Base-by-base conservation (phyloP, 2,888 invertebrate species). In the Epinotia demarniana region DNA sequence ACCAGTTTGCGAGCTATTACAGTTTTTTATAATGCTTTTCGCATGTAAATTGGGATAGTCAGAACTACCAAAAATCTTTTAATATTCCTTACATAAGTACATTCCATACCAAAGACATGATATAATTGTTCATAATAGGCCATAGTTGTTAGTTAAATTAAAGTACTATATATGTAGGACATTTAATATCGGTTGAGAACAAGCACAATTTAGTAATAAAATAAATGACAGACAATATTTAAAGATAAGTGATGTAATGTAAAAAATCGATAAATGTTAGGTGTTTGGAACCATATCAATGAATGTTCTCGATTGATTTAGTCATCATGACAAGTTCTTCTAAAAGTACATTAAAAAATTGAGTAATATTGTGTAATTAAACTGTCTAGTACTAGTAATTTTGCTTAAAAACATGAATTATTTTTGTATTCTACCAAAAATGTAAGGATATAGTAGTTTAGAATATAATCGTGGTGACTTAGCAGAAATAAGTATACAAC, bases 181-280 rank as follows among this genome's bases (percentile, higher is more conserved):
- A 46, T 67, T 61, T 23, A 27, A 75, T 53, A 67, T 61, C 49
- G 39, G 46, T 74, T 70, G 27, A 70, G 43, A 75, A 64, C 77
- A 83, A 81, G 78, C 81, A 81, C 79, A 81, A 82, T 77, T 83
- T 91, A 90, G 86, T 80, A 79, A 81, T 86, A 87, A 87, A 85
- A 57, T 13, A 53, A 75, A 70, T 87, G 85, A 84, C 85, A 87
- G 92, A 92, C 92, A 92, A 92, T 92, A 92, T 92, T 84, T 89
- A 88, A 84, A 81, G 81, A 76, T 87, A 87, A 85, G 85, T 74
- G 75, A 63, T 73, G 76, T 77, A 67, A 69, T 80, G 76, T 78
- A 77, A 73, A 78, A 33, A 68, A 58, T 55, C 72, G 58, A 73
- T 73, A 57, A 70, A 67, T 76, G 53, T 72, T 81, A 80, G 77